Percentiles rank a stretch among this genome's conserved stretches.
Evolutionary conservation across 2,888 invertebrate species (phyloP).

Genomic region (Therioaphis trifolii): DNA sequence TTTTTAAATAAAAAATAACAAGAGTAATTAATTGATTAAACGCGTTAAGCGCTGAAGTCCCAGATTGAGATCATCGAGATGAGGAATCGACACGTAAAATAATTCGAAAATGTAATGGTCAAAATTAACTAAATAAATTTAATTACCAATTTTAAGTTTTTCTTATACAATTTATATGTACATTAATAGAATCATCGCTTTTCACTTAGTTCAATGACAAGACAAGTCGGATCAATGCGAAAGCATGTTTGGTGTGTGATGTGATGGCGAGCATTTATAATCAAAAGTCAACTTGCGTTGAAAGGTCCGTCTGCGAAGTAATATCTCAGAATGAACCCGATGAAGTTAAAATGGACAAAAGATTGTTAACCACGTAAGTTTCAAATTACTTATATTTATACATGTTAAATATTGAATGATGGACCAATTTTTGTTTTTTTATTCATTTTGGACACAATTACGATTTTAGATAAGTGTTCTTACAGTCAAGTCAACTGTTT

Average conservation of each 20-base stretch:
- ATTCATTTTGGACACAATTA: too few relatives aligned
- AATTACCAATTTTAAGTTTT: too few relatives aligned
- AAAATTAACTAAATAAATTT: too few relatives aligned
- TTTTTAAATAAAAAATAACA: too few relatives aligned
- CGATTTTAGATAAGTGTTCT: too few relatives aligned
- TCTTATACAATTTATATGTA: background rate
- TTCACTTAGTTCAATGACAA: background rate
- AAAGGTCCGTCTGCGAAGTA: slow-evolving; percentile 50
- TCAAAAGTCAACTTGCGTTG: slow-evolving; percentile 16
- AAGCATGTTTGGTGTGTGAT: slow-evolving; percentile 34
- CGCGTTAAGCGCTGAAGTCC: too few relatives aligned
- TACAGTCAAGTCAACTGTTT: too few relatives aligned
- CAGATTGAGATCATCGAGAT: too few relatives aligned
- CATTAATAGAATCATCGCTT: background rate
- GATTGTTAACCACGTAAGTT: slow-evolving; percentile 34
- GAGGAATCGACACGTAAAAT: too few relatives aligned
- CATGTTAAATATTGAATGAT: background rate
- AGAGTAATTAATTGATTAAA: too few relatives aligned
- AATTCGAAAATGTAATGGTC: too few relatives aligned
- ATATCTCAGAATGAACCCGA: background rate
- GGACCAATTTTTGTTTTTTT: too few relatives aligned
- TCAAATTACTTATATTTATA: background rate
- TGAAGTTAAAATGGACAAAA: slow-evolving; percentile 1
- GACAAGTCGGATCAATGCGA: background rate
- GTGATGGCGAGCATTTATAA: slow-evolving; percentile 13